Conservation (phyloP, 2,113 vertebrate genomes). For the Oriolus oriolus region DNA sequence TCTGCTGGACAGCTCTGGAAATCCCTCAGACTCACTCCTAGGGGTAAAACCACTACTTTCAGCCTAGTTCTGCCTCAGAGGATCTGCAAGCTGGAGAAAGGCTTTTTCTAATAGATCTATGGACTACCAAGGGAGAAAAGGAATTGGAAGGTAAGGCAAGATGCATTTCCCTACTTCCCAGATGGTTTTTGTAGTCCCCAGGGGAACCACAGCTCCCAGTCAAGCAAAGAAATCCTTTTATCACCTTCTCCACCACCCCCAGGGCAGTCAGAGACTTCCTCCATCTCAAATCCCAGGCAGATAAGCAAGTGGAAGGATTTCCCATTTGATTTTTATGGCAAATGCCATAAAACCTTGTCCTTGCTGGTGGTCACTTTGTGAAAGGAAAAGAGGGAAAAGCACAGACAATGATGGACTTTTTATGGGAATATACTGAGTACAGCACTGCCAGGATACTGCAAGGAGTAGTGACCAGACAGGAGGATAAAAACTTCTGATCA, state of each 20-base stretch:
- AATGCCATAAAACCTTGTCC: background rate
- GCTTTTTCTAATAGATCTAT: slow-evolving; percentile 59
- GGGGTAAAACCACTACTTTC: background rate
- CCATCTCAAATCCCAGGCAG: background rate
- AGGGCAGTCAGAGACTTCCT: background rate
- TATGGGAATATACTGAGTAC: background rate
- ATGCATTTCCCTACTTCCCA: slow-evolving; percentile 46
- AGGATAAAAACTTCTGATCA: background rate
- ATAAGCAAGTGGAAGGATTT: background rate
- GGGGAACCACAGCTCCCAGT: background rate
- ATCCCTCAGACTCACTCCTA: background rate
- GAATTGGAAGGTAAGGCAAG: slow-evolving; percentile 61
- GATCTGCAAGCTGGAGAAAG: slow-evolving; percentile 56
- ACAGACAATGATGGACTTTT: background rate
- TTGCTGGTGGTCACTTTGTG: background rate
- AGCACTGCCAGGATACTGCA: background rate
- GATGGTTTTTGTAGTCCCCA: background rate
- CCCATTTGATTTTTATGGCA: background rate
- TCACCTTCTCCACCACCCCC: background rate
- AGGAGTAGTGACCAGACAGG: background rate
- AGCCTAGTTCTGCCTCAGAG: slow-evolving; percentile 50
- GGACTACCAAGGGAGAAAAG: slow-evolving; percentile 58
- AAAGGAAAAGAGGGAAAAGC: background rate
- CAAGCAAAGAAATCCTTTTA: background rate
- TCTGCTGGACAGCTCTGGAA: background rate